Conservation (phyloP, 2,797 vertebrate genomes). For the Sardinella longiceps region DNA sequence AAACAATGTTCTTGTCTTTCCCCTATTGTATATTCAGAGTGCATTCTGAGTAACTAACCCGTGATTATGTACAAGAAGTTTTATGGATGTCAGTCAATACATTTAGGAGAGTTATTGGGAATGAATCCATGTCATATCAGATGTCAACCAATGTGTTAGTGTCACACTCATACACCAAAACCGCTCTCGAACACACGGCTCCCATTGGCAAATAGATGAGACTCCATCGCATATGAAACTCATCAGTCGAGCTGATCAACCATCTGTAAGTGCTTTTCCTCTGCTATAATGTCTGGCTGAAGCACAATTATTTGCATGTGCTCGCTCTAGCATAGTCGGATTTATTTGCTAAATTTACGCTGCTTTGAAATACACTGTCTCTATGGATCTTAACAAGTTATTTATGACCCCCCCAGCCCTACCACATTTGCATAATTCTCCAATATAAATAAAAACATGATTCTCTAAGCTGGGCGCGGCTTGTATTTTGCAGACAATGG, state of each 20-base stretch:
- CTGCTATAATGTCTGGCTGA: conserved; percentile 37
- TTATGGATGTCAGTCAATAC: not conserved
- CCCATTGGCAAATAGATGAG: conserved; percentile 22
- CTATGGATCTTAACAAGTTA: conserved; percentile 4
- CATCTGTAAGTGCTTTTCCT: conserved; percentile 49
- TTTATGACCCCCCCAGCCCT: conserved; percentile 18
- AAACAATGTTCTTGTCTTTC: not conserved
- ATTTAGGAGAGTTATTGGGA: not conserved
- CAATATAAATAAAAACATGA: conserved; percentile 24
- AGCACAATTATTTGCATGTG: conserved; percentile 44
- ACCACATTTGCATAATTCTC: conserved; percentile 26
- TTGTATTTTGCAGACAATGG: conserved; percentile 27
- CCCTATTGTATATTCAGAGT: not conserved
- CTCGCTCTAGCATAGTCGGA: conserved; percentile 31
- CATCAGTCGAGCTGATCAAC: conserved; percentile 38
- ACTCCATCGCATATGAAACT: conserved; percentile 45
- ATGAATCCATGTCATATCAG: conserved; percentile 12
- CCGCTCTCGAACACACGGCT: not conserved
- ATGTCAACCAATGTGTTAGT: conserved; percentile 26
- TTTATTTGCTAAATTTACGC: conserved; percentile 27
- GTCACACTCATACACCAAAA: not conserved
- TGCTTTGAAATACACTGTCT: conserved; percentile 27
- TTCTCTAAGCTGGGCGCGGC: conserved; percentile 6
- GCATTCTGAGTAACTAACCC: not conserved
- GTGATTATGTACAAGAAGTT: not conserved